phyloP scores from a whole-genome alignment of 1,140 invertebrate species.

The Dendrolimus punctatus region DNA sequence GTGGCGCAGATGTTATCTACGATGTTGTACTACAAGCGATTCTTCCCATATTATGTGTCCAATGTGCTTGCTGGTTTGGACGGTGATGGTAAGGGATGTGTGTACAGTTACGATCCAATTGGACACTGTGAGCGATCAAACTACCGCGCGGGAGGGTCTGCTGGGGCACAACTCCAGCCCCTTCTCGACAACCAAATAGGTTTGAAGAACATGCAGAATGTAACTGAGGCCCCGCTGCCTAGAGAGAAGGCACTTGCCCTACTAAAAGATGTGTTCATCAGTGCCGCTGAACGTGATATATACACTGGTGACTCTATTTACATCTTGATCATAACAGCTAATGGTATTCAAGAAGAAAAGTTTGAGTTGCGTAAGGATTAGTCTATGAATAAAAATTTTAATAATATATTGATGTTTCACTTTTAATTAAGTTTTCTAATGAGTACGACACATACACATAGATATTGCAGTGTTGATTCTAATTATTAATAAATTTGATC shows the following conservation, averaged over 20 bases:
- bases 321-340: conserved; percentile 92
- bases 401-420: no score
- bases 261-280: conserved; percentile 96
- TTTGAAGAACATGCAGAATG: conserved; percentile 86
- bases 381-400: conserved; percentile 23
- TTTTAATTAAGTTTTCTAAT: no score
- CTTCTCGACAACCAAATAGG: conserved; percentile 94
- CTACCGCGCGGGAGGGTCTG: conserved; percentile 90
- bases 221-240: conserved; percentile 74
- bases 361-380: conserved; percentile 88
- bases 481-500: no score
- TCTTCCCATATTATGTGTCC: conserved; percentile 98
- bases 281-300: conserved; percentile 97
- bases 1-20: conserved; percentile 96
- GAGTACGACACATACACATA: no score
- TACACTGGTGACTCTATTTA: conserved; percentile 94
- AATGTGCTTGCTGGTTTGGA: conserved; percentile 95
- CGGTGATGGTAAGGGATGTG: conserved; percentile 90
- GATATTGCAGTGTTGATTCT: no score
- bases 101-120: conserved; percentile 97
- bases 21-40: conserved; percentile 96
- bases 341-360: conserved; percentile 83
- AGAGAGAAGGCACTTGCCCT: conserved; percentile 87
- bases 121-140: conserved; percentile 90
- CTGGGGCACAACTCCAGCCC: conserved; percentile 85